phyloP scores from a whole-genome alignment of 2,797 vertebrate genomes.

The Valencia hispanica region DNA sequence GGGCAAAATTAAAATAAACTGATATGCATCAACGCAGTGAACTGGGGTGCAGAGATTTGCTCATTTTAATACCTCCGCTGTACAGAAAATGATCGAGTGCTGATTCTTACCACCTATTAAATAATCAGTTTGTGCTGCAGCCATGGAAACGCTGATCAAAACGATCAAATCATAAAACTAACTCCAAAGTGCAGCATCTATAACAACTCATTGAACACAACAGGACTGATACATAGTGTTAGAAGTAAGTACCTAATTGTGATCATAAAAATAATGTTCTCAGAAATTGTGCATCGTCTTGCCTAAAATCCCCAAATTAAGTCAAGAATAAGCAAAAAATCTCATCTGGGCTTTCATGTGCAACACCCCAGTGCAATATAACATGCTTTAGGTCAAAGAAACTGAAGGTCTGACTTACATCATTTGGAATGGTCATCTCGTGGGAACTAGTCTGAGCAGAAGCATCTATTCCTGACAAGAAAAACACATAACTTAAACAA shows the following conservation, averaged over 20 bases:
- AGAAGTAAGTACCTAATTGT: background rate
- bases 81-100: too few species aligned
- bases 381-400: background rate
- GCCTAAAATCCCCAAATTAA: too few species aligned
- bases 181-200: background rate
- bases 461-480: conserved; percentile 91
- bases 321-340: background rate
- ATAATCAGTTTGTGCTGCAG: too few species aligned
- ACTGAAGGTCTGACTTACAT: conserved; percentile 83
- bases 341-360: background rate
- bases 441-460: conserved; percentile 97
- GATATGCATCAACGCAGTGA: too few species aligned
- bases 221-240: background rate
- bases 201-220: background rate
- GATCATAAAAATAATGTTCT: background rate
- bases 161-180: background rate
- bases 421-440: conserved; percentile 99
- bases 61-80: too few species aligned
- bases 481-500: conserved; percentile 31
- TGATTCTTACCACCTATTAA: too few species aligned
- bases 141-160: too few species aligned
- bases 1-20: too few species aligned
- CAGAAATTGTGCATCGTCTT: background rate
- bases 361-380: background rate
- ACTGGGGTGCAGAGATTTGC: too few species aligned